Percentiles rank a stretch among this genome's conserved stretches.
Conservation (phyloP, 92 coral and sea anemone species). For the Zoanthus solanderi region DNA sequence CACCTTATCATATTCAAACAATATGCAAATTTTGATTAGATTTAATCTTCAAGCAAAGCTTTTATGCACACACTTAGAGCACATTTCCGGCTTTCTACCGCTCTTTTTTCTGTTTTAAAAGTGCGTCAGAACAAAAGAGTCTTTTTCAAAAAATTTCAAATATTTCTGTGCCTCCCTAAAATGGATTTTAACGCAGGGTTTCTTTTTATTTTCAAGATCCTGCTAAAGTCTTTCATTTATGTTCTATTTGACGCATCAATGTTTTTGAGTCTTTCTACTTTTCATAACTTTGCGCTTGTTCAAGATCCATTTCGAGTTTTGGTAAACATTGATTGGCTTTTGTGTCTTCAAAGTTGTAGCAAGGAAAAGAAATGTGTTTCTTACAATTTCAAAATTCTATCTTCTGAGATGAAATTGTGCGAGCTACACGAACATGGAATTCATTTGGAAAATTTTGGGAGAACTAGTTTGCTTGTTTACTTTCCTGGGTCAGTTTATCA, state of each 20-base stretch:
- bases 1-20: too few species aligned
- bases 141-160: too few species aligned
- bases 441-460: not conserved
- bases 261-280: not conserved
- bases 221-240: not conserved
- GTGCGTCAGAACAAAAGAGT: too few species aligned
- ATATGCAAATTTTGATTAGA: too few species aligned
- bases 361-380: not conserved
- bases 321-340: constrained; percentile 8
- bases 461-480: not conserved
- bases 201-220: too few species aligned
- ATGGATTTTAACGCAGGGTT: too few species aligned
- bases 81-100: too few species aligned
- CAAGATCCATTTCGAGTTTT: not conserved
- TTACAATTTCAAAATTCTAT: not conserved
- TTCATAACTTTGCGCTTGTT: constrained; percentile 1
- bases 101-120: too few species aligned
- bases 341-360: constrained; percentile 8
- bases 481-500: constrained; percentile 15
- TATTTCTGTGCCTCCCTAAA: too few species aligned
- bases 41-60: too few species aligned
- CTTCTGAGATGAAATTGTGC: not conserved
- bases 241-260: not conserved
- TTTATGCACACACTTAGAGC: too few species aligned
- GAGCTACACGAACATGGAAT: not conserved